Evolutionary conservation across 2,113 vertebrate species (phyloP), one percentile per base, ranked within the genome.

Genomic region (Bungarus multicinctus): DNA sequence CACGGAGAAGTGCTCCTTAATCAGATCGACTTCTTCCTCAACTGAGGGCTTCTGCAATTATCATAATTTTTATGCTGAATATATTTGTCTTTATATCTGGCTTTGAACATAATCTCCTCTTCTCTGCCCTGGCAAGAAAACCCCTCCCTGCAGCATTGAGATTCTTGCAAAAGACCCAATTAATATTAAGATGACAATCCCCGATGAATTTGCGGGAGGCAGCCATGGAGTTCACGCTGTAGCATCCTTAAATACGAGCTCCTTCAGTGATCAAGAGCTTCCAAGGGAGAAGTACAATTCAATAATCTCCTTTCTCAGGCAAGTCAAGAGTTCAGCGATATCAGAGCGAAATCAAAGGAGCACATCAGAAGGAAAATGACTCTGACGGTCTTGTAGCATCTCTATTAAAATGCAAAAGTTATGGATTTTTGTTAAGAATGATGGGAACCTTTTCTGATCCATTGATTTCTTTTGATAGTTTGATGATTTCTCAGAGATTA

Each of bases 21-120:
- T 99, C 99, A 98, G 98, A 98, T 99, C 98, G 98, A 98, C 98
- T 98, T 98, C 98, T 99, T 98, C 98, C 98, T 96, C 96, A 94
- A 97, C 97, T 98, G 98, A 98, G 98, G 98, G 98, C 98, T 98
- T 98, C 98, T 98, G 98, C 98, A 99, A 99, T 99, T 99, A 99
- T 98, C 98, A 99, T 99, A 99, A 99, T 99, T 99, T 99, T 99
- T 98, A 98, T 97, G 97, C 98, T 99, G 99, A 99, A 98, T 98
- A 98, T 98, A 98, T 98, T 98, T 98, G 98, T 98, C 98, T 98
- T 98, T 98, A 97, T 98, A 97, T 98, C 97, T 97, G 98, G 97
- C 97, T 98, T 97, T 97, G 97, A 96, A 97, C 97, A 94, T 97
- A 97, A 98, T 98, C 98, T 97, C 96, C 97, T 97, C 96, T 96